phyloP scores from a whole-genome alignment of 2,888 invertebrate genomes.

The Watsonalla binaria region DNA sequence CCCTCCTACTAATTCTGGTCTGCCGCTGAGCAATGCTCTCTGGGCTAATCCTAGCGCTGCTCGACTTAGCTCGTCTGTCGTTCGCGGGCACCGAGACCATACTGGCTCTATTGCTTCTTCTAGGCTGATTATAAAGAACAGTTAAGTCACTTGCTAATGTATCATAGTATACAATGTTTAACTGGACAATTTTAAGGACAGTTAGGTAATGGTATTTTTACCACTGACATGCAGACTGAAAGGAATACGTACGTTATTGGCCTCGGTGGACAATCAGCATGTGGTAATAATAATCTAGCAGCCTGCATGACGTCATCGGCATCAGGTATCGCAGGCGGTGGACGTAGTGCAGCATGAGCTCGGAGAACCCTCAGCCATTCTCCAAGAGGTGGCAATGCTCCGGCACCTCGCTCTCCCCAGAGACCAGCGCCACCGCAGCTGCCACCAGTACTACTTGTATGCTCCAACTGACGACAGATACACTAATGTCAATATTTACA shows the following conservation, averaged over 20 bases:
- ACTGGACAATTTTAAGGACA: no score
- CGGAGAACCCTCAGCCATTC: slow-evolving; percentile 93
- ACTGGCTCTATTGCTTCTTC: slow-evolving; percentile 77
- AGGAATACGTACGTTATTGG: slow-evolving; percentile 79
- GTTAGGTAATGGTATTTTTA: background rate
- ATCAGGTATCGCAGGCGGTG: slow-evolving; percentile 88
- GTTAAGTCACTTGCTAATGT: background rate
- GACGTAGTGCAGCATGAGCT: slow-evolving; percentile 89
- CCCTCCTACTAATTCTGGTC: slow-evolving; percentile 87
- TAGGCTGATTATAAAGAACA: slow-evolving; percentile 45
- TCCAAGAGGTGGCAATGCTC: slow-evolving; percentile 92
- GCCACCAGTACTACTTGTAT: slow-evolving; percentile 48
- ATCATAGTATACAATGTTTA: no score
- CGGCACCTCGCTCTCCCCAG: slow-evolving; percentile 92
- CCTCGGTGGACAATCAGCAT: slow-evolving; percentile 92
- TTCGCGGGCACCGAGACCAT: slow-evolving; percentile 57
- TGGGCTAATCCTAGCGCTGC: slow-evolving; percentile 88
- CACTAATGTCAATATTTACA: background rate
- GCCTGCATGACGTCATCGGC: slow-evolving; percentile 94
- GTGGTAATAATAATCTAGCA: slow-evolving; percentile 89
- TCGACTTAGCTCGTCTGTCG: slow-evolving; percentile 79
- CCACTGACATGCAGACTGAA: background rate
- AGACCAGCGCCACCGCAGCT: slow-evolving; percentile 71
- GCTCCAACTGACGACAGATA: slow-evolving; percentile 78
- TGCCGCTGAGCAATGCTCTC: slow-evolving; percentile 87